Percentiles rank a stretch among this genome's conserved stretches.
These are phyloP conservation scores for Trichogramma evanescens DNA, from an alignment of 2,888 invertebrate species.

Conservation along the genomic window DNA sequence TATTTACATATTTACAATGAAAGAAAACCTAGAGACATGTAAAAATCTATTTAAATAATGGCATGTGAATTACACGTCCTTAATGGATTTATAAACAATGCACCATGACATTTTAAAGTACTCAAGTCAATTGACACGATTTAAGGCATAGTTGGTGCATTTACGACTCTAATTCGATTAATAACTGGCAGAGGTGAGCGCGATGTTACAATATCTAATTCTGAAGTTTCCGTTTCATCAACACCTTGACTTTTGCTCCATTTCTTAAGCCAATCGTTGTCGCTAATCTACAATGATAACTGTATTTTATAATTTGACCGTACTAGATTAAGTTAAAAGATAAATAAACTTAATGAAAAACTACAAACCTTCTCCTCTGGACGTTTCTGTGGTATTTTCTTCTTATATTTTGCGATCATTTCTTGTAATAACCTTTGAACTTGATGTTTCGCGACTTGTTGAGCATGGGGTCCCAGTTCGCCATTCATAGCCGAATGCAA, in stretches of 20 bases:
- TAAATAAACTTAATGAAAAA: not conserved
- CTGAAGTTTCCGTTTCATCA: not conserved
- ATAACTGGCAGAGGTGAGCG: conserved; percentile 2
- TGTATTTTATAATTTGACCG: not conserved
- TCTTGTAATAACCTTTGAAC: conserved; percentile 33
- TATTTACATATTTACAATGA: too few relatives aligned
- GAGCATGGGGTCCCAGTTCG: conserved; percentile 41
- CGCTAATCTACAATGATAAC: conserved; percentile 20
- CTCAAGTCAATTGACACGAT: too few relatives aligned
- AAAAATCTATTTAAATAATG: too few relatives aligned
- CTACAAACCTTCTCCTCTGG: not conserved
- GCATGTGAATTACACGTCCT: too few relatives aligned
- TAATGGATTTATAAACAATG: too few relatives aligned
- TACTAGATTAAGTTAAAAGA: not conserved
- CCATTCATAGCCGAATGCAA: conserved; percentile 38
- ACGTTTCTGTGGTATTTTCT: conserved; percentile 15
- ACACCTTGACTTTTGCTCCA: conserved; percentile 22
- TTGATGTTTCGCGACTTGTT: conserved; percentile 40
- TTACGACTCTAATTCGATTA: conserved; percentile 15
- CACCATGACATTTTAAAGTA: too few relatives aligned
- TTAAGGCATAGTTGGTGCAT: not conserved
- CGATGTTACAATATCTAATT: not conserved
- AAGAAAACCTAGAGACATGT: too few relatives aligned
- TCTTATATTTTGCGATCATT: conserved; percentile 30
- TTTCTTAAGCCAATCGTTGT: conserved; percentile 25